A percentile compares a stretch with the other conserved stretches of the same genome.
phyloP scores from a whole-genome alignment of 2,888 invertebrate genomes.

The Ormyrus pomaceus region DNA sequence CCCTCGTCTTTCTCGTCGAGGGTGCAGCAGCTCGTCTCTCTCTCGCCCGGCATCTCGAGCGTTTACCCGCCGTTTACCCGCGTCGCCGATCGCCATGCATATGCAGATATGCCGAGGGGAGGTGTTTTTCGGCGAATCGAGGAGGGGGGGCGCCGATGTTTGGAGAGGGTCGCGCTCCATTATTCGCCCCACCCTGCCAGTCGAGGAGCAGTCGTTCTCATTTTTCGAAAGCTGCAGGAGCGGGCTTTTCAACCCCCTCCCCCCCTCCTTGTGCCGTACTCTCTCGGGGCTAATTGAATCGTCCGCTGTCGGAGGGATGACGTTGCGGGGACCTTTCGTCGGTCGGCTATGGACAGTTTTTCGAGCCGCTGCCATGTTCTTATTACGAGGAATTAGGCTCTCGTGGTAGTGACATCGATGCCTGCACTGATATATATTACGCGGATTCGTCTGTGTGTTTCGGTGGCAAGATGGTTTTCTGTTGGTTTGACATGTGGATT shows the following conservation, averaged over 20 bases:
- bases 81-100: slow-evolving; percentile 44
- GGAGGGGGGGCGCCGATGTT: slow-evolving; percentile 69
- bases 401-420: too few relatives aligned
- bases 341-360: background rate
- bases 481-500: too few relatives aligned
- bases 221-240: slow-evolving; percentile 32
- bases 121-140: slow-evolving; percentile 60
- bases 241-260: background rate
- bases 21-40: background rate
- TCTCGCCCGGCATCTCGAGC: background rate
- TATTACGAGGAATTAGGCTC: too few relatives aligned
- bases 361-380: too few relatives aligned
- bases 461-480: too few relatives aligned
- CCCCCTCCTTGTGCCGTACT: background rate
- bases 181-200: slow-evolving; percentile 67
- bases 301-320: background rate
- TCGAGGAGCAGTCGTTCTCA: slow-evolving; percentile 70
- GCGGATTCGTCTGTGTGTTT: too few relatives aligned
- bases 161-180: slow-evolving; percentile 72
- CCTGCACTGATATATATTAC: too few relatives aligned
- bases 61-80: slow-evolving; percentile 55
- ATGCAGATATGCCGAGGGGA: slow-evolving; percentile 24
- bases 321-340: background rate
- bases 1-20: slow-evolving; percentile 20
- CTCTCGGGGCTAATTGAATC: background rate